Evolutionary conservation across 2,113 vertebrate species (phyloP), one percentile per base, ranked within the genome.

Genomic region (Misgurnus mizolepis): DNA sequence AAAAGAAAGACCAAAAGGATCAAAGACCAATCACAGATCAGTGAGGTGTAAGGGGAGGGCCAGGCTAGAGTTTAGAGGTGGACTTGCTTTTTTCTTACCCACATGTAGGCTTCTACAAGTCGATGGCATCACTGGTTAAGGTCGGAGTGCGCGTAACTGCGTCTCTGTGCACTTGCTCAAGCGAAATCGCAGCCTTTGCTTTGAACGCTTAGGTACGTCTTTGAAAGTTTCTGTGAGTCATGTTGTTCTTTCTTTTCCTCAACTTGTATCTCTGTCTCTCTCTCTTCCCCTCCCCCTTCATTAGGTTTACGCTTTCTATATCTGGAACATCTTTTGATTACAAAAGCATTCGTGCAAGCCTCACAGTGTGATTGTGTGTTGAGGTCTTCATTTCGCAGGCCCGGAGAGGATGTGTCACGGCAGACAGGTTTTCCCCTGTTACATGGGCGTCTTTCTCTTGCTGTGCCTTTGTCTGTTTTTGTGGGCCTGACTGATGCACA

Each of bases 41-140:
- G 62, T 55, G 61, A 71, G 27, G 56, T 84, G 58, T 60, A 87
- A 88, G 89, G 90, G 90, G 89, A 91, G 91, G 91, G 89, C 88
- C 89, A 82, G 86, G 72, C 47, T 77, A 87, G 67, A 83, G 47
- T 80, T 53, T 80, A 68, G 84, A 89, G 89, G 87, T 92, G 91
- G 89, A 79, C 87, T 87, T 84, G 80, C 58, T 86, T 76, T 80
- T 80, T 34, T 84, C 82, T 89, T 83, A 89, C 87, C 85, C 86
- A 87, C 88, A 84, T 88, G 78, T 85, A 76, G 79, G 83, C 81
- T 50, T 81, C 60, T 67, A 75, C 55, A 83, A 83, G 80, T 18
- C 82, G 22, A 84, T 89, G 88, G 86, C 86, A 88, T 85, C 89
- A 84, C 80, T 85, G 83, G 87, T 84, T 84, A 64, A 83, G 81